A percentile compares a stretch with the other conserved stretches of the same genome.
Evolutionary conservation across 2,113 vertebrate species (phyloP).

Genomic region (Sarotherodon lohbergeri): DNA sequence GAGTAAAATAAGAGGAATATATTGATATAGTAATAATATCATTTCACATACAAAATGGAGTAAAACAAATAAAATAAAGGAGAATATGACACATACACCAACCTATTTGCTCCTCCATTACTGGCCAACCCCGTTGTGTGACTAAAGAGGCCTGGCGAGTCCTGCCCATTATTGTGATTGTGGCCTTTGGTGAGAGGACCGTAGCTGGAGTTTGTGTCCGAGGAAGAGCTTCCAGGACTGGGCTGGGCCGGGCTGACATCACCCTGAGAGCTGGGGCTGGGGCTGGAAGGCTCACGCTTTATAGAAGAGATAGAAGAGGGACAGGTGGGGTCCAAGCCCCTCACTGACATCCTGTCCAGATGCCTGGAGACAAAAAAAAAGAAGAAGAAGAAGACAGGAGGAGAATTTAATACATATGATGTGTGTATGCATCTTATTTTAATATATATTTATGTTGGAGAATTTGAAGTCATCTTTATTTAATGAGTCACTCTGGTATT

Average conservation of each 20-base stretch:
- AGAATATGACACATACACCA: neutral
- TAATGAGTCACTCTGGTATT: neutral
- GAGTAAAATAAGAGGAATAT: neutral
- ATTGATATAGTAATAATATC: neutral
- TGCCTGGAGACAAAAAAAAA: conserved; percentile 68
- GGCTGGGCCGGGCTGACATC: conserved; percentile 90
- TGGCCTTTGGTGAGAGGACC: conserved; percentile 84
- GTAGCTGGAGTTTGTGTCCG: conserved; percentile 94
- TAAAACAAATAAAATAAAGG: neutral
- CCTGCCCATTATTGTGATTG: conserved; percentile 82
- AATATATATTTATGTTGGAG: neutral
- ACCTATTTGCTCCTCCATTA: conserved; percentile 53
- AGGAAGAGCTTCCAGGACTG: conserved; percentile 91
- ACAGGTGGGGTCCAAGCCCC: conserved; percentile 91
- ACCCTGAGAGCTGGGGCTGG: conserved; percentile 90
- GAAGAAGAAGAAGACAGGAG: neutral
- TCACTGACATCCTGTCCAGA: conserved; percentile 96
- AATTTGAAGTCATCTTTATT: neutral
- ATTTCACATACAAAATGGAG: neutral
- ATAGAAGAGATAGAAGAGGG: conserved; percentile 90
- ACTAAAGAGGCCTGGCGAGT: conserved; percentile 81
- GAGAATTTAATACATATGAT: neutral
- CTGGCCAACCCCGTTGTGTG: conserved; percentile 26
- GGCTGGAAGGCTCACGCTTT: conserved; percentile 96
- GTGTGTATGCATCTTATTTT: neutral